Conservation (phyloP, 2,797 vertebrate genomes). For the Sebastes taczanowskii region DNA sequence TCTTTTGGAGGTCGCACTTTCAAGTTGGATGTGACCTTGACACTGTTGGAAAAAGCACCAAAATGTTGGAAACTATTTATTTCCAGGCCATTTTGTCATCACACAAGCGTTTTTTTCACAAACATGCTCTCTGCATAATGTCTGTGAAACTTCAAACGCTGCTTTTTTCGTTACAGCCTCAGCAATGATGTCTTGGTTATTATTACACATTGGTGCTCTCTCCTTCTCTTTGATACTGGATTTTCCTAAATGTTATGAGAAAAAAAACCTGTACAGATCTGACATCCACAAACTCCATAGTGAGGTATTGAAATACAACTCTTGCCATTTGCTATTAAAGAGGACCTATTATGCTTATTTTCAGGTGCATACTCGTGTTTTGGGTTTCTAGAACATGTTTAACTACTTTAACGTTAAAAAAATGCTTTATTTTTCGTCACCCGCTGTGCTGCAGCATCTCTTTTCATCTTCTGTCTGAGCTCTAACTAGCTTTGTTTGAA, state of each 20-base stretch:
- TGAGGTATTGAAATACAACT: not conserved
- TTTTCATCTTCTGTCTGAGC: too few relatives aligned
- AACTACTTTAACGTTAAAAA: too few relatives aligned
- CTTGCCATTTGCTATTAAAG: not conserved
- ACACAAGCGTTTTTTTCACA: not conserved
- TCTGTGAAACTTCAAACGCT: constrained; percentile 29
- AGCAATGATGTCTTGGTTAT: not conserved
- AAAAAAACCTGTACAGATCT: not conserved
- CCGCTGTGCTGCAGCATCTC: too few relatives aligned
- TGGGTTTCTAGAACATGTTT: too few relatives aligned
- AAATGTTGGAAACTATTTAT: not conserved
- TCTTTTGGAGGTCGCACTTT: not conserved
- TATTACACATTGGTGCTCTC: not conserved
- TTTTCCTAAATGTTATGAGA: not conserved
- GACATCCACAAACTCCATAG: not conserved
- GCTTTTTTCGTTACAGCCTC: constrained; percentile 8
- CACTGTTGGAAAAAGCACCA: not conserved
- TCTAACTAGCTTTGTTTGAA: too few relatives aligned
- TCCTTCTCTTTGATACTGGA: not conserved
- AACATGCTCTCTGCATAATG: constrained; percentile 1
- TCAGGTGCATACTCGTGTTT: too few relatives aligned
- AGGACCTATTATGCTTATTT: too few relatives aligned
- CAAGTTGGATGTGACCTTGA: constrained; percentile 1
- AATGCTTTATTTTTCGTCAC: too few relatives aligned
- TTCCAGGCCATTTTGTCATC: constrained; percentile 5